A percentile compares a stretch with the other conserved stretches of the same genome.
phyloP scores from a whole-genome alignment of 2,797 vertebrate genomes.

The Parotocinclus haroldoi region DNA sequence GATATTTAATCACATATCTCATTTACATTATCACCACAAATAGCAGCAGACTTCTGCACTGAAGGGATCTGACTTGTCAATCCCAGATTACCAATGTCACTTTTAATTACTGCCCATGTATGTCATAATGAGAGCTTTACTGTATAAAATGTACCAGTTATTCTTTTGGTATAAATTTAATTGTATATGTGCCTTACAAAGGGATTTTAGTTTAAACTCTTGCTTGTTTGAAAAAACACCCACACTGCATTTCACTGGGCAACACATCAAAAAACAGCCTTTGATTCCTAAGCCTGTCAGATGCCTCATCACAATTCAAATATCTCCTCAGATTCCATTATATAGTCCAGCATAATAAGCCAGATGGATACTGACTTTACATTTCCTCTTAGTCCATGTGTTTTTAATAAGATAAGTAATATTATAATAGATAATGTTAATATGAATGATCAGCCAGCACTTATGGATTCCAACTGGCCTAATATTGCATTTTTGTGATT shows the following conservation, averaged over 20 bases:
- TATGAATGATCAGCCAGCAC: no score
- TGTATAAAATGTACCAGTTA: neutral
- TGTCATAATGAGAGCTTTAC: slow-evolving; percentile 15
- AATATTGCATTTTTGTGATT: no score
- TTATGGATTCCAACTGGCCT: no score
- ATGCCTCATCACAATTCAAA: slow-evolving; percentile 55
- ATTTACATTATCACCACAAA: neutral
- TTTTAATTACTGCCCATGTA: slow-evolving; percentile 19
- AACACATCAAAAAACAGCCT: slow-evolving; percentile 40
- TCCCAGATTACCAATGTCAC: slow-evolving; percentile 15
- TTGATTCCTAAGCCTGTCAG: slow-evolving; percentile 38
- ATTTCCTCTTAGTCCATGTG: slow-evolving; percentile 45
- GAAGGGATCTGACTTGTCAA: neutral
- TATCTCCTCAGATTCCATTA: slow-evolving; percentile 49
- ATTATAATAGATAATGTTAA: no score
- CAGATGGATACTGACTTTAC: slow-evolving; percentile 42
- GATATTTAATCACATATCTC: slow-evolving; percentile 10
- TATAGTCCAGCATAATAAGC: slow-evolving; percentile 57
- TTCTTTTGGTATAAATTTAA: neutral
- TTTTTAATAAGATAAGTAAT: neutral
- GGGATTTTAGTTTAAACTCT: slow-evolving; percentile 49
- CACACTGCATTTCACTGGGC: slow-evolving; percentile 51
- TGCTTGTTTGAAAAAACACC: slow-evolving; percentile 51
- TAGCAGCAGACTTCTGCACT: neutral
- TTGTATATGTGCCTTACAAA: slow-evolving; percentile 2